These are phyloP conservation scores for Drosophila subobscura DNA, from an alignment of 1,140 invertebrate species.

Conservation along the genomic window DNA sequence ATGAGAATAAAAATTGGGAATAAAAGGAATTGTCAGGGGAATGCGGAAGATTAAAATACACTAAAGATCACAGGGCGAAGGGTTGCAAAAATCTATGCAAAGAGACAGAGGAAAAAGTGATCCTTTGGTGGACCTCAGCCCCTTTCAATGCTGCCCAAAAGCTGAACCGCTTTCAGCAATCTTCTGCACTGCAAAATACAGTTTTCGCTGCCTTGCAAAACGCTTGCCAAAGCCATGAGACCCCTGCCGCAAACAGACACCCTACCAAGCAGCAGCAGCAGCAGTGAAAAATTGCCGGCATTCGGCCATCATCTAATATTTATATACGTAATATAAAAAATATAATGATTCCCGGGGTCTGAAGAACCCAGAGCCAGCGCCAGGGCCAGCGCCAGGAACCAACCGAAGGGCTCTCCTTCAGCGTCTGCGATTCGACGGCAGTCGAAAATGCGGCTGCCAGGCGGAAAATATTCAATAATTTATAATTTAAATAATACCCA, in stretches of 20 bases:
- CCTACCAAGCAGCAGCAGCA: slow-evolving; percentile 27
- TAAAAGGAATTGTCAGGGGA: slow-evolving; percentile 13
- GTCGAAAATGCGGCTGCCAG: slow-evolving; percentile 38
- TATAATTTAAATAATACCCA: slow-evolving; percentile 82
- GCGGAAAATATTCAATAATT: slow-evolving; percentile 80
- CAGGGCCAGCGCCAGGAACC: neutral
- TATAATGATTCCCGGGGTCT: slow-evolving; percentile 52
- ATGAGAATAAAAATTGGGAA: slow-evolving; percentile 48
- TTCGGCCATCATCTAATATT: slow-evolving; percentile 61
- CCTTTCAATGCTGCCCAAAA: too few relatives aligned
- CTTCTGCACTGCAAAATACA: too few relatives aligned
- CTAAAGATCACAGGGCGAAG: too few relatives aligned
- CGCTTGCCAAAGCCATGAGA: neutral
- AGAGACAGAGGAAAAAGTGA: too few relatives aligned
- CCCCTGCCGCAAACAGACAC: neutral
- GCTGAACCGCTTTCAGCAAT: too few relatives aligned
- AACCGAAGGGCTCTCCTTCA: slow-evolving; percentile 20
- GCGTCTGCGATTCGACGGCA: slow-evolving; percentile 31
- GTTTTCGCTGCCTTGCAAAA: neutral
- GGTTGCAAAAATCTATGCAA: too few relatives aligned
- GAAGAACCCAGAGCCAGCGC: neutral
- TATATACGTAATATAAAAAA: slow-evolving; percentile 67
- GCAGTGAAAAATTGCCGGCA: slow-evolving; percentile 54
- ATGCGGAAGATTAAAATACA: too few relatives aligned
- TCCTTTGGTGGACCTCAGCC: too few relatives aligned